Evolutionary conservation across 2,888 invertebrate species (phyloP), one percentile per base, ranked within the genome.

Genomic region (Lepidocyrtoides sp.): DNA sequence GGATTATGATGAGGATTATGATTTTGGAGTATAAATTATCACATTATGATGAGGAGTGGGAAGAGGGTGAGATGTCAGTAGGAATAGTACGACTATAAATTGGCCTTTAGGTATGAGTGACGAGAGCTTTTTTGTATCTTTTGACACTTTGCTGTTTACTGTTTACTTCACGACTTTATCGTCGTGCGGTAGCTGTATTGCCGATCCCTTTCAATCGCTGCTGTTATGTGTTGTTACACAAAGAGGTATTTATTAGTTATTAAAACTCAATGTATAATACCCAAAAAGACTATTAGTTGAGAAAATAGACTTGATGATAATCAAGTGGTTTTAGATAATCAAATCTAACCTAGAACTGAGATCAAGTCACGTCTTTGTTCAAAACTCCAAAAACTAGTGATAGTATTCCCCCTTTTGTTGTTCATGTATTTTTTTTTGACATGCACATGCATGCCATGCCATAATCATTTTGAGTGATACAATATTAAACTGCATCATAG

Each of bases 341-440:
- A 66, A 26, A 48, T 32, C 29, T 77, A 77, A 60, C 77, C 86
- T 63, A 86, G 63, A 63, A 86, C 36, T 41, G 0, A 86, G 41
- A 86, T 75, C 75, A 54, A 86, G 85, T 86, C 85, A 86, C 85
- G 85, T 86, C 17, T 79, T 5, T 32, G 26, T 26, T 7, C 14
- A 51, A 3, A 84, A 8, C 20, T 84, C 41, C 36, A 32, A 82
- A 66, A 75, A 26, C 0, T 36, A 36, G 36, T 7, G 36, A 36
- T 36, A 36, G 7, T 4, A 36, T 36, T n/a, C 69, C 12, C 20
- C 69, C 12, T 60, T 12, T 23, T 41, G 44, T n/a, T n/a, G n/a
- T n/a, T n/a, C n/a, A n/a, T n/a, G n/a, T n/a, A n/a, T n/a, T n/a
- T n/a, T n/a, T n/a, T n/a, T n/a, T n/a, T n/a, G n/a, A n/a, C n/a